A percentile compares a stretch with the other conserved stretches of the same genome.
Conservation (phyloP, 2,797 vertebrate species). For the Columba guinea region DNA sequence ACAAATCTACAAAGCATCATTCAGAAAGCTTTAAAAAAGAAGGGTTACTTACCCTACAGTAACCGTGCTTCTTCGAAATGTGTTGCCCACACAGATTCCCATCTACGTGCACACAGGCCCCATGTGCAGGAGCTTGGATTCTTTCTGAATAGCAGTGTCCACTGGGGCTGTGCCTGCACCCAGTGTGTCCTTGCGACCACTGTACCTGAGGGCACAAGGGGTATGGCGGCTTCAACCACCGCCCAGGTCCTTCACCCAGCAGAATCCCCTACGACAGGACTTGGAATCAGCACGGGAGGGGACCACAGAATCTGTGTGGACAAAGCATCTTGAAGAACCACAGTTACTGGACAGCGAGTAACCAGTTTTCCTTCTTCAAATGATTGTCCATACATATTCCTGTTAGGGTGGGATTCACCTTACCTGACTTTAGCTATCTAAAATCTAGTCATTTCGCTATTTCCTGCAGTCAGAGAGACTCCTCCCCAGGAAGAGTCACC, state of each 20-base stretch:
- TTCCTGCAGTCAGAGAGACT: background rate
- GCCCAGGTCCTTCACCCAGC: conserved; percentile 61
- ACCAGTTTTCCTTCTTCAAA: conserved; percentile 66
- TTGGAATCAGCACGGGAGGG: conserved; percentile 51
- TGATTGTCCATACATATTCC: conserved; percentile 73
- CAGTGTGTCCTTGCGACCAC: conserved; percentile 74
- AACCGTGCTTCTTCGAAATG: conserved; percentile 74
- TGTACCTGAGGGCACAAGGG: conserved; percentile 74
- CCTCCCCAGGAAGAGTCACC: background rate
- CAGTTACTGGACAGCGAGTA: conserved; percentile 59
- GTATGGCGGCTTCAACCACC: conserved; percentile 74
- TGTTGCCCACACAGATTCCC: conserved; percentile 74
- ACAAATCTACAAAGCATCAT: conserved; percentile 54
- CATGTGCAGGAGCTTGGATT: conserved; percentile 72
- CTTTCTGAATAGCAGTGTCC: conserved; percentile 74
- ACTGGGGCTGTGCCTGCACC: conserved; percentile 74
- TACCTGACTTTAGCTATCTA: conserved; percentile 54
- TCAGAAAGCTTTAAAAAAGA: conserved; percentile 70
- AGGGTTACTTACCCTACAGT: conserved; percentile 74
- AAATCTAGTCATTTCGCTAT: background rate
- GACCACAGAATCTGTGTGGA: conserved; percentile 69
- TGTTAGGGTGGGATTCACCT: conserved; percentile 60
- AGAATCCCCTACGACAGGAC: conserved; percentile 63
- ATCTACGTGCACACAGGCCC: conserved; percentile 72
- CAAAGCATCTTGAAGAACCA: conserved; percentile 71